These are phyloP conservation scores for Orbicella faveolata DNA, from an alignment of 64 coral and sea anemone genomes.

Conservation along the genomic window DNA sequence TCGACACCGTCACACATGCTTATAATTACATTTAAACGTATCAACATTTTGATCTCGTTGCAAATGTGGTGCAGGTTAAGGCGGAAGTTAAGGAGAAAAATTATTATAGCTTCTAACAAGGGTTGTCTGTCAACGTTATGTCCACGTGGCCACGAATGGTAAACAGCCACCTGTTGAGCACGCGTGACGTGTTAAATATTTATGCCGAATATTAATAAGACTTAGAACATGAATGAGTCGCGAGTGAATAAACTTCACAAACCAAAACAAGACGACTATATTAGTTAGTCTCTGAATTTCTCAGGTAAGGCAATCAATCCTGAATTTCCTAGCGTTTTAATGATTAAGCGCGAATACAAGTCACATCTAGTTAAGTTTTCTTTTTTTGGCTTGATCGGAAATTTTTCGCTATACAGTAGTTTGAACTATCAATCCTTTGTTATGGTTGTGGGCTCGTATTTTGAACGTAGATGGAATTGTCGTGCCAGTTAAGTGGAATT, in stretches of 20 bases:
- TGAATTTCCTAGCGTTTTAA: background rate
- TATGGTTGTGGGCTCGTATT: background rate
- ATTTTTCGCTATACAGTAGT: background rate
- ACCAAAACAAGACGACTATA: constrained; percentile 61
- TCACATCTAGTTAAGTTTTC: background rate
- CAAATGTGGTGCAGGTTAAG: background rate
- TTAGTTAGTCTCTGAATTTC: constrained; percentile 2
- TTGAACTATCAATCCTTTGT: background rate
- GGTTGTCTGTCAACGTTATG: constrained; percentile 20
- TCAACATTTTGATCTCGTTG: background rate
- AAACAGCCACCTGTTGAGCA: constrained; percentile 74
- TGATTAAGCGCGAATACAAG: background rate
- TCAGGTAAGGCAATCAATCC: constrained; percentile 51
- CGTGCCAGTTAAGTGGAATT: background rate
- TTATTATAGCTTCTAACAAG: constrained; percentile 26
- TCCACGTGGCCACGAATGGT: constrained; percentile 55
- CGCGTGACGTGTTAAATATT: constrained; percentile 42
- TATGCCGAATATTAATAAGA: constrained; percentile 21
- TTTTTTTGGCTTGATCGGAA: background rate
- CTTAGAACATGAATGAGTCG: constrained; percentile 26
- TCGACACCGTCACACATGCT: too few species aligned
- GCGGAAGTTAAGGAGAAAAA: background rate
- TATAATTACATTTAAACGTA: too few species aligned
- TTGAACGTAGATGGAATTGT: background rate
- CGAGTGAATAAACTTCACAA: constrained; percentile 49